Conservation (phyloP, 2,888 invertebrate genomes). For the Dermolepida albohirtum region DNA sequence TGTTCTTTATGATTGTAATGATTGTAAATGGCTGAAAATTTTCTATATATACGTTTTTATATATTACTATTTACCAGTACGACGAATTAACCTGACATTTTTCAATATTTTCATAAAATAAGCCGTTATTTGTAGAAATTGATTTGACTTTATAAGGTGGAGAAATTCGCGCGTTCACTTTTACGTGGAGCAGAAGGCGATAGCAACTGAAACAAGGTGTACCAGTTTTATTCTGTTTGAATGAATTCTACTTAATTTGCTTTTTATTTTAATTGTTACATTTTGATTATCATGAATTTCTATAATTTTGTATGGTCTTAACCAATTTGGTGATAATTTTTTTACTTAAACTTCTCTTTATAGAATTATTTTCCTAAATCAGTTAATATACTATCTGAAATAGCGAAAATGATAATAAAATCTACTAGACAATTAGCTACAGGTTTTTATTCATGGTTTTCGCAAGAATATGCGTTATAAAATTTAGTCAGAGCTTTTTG, state of each 20-base stretch:
- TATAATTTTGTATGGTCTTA: constrained; percentile 46
- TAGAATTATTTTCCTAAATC: constrained; percentile 34
- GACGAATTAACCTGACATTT: too few relatives aligned
- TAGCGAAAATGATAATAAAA: too few relatives aligned
- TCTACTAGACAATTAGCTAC: too few relatives aligned
- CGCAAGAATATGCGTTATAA: too few relatives aligned
- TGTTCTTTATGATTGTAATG: background rate
- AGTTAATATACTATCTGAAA: too few relatives aligned
- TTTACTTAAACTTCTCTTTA: constrained; percentile 36
- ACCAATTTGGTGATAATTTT: constrained; percentile 44
- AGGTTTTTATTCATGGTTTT: too few relatives aligned
- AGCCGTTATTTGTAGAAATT: constrained; percentile 9
- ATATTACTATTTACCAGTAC: constrained; percentile 5
- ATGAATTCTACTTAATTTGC: constrained; percentile 42
- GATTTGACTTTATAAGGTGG: too few relatives aligned
- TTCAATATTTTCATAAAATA: constrained; percentile 29
- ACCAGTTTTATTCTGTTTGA: constrained; percentile 41
- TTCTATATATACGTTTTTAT: background rate
- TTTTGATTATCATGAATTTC: constrained; percentile 46
- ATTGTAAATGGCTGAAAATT: background rate
- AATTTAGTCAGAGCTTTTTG: too few relatives aligned
- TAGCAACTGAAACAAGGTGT: constrained; percentile 29
- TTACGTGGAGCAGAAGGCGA: background rate
- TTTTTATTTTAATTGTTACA: constrained; percentile 46
- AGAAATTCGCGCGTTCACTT: too few relatives aligned